Evolutionary conservation across 1,140 invertebrate species (phyloP).

Genomic region (Polyergus mexicanus): DNA sequence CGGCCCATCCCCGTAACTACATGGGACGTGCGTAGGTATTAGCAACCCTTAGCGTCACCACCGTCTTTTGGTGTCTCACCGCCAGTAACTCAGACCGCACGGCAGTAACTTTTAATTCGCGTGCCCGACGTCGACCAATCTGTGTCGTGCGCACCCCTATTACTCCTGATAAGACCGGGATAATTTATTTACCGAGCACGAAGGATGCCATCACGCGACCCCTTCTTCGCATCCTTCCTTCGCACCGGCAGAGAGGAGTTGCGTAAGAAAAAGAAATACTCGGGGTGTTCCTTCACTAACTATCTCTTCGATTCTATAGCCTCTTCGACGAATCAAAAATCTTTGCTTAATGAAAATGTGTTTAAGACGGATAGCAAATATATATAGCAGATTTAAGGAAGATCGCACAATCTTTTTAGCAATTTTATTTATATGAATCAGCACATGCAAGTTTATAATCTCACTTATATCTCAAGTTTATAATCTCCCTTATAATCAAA

Average conservation of each 20-base stretch:
- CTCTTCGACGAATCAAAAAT: not conserved
- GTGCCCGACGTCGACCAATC: conserved; percentile 85
- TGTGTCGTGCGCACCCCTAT: conserved; percentile 85
- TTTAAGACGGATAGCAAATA: not conserved
- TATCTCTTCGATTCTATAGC: not conserved
- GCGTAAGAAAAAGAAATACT: not conserved
- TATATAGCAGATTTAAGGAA: not conserved
- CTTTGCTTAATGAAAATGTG: not conserved
- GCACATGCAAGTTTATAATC: not conserved
- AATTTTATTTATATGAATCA: not conserved
- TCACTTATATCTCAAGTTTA: too few relatives aligned
- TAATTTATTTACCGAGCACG: conserved; percentile 86
- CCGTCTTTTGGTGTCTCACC: conserved; percentile 41
- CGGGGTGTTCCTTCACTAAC: not conserved
- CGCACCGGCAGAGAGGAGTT: conserved; percentile 24
- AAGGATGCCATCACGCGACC: conserved; percentile 85
- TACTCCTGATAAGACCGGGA: conserved; percentile 85
- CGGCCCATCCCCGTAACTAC: not conserved
- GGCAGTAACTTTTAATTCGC: conserved; percentile 86
- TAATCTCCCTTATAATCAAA: too few relatives aligned
- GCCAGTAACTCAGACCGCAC: conserved; percentile 31
- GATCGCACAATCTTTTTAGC: not conserved
- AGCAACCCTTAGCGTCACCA: conserved; percentile 7
- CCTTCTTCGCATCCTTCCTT: conserved; percentile 67
- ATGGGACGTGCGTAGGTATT: conserved; percentile 28